A percentile compares a stretch with the other conserved stretches of the same genome.
Conservation (phyloP, 2,888 invertebrate species). For the Eupithecia dodoneata region DNA sequence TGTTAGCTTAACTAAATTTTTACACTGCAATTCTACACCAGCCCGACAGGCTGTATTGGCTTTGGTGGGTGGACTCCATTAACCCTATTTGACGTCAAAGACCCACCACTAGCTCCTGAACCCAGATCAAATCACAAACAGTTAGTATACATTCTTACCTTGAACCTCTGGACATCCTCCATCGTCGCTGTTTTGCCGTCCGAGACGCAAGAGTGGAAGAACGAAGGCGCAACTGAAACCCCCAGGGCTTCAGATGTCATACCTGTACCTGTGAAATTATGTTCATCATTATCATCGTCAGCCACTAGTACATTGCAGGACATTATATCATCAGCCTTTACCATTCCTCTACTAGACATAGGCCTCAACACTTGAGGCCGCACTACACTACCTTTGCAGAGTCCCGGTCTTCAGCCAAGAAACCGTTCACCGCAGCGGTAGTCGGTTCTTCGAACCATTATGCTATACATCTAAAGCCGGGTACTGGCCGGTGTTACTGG, state of each 20-base stretch:
- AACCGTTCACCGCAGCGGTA: neutral
- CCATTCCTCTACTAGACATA: neutral
- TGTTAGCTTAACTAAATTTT: too few relatives aligned
- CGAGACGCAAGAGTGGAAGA: constrained; percentile 97
- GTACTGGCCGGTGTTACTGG: too few relatives aligned
- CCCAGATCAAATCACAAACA: constrained; percentile 24
- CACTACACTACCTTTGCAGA: neutral
- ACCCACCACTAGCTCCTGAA: constrained; percentile 17
- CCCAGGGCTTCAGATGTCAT: constrained; percentile 98
- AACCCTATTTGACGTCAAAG: constrained; percentile 5
- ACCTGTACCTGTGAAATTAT: constrained; percentile 86
- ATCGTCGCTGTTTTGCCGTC: constrained; percentile 97
- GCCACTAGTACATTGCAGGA: neutral
- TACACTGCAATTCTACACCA: too few relatives aligned
- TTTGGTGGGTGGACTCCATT: neutral
- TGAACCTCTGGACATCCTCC: constrained; percentile 97
- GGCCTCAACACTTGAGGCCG: neutral
- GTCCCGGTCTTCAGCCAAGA: neutral
- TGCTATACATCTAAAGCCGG: neutral
- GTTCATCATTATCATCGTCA: neutral
- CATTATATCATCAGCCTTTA: neutral
- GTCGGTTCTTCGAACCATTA: neutral
- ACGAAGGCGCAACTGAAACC: constrained; percentile 97
- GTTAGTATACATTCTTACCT: constrained; percentile 85
- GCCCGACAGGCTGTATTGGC: too few relatives aligned